phyloP scores from a whole-genome alignment of 35 echinoderm and acorn worm genomes.

The Holothuria glaberrima region DNA sequence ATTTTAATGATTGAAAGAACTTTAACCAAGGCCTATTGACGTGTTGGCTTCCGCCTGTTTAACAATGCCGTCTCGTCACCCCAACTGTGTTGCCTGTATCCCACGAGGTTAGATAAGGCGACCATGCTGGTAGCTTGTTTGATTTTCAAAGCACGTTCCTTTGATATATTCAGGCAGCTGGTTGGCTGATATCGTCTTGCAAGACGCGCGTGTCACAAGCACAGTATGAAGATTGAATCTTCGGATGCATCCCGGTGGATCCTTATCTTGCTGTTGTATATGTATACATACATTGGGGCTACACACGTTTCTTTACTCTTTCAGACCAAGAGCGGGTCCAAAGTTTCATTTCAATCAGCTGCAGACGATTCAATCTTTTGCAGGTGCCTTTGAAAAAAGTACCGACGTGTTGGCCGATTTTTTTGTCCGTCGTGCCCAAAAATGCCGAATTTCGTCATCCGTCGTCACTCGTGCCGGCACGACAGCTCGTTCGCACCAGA shows the following conservation, averaged over 20 bases:
- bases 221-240: background rate
- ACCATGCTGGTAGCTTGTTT: constrained; percentile 37
- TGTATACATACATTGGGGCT: constrained; percentile 29
- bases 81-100: constrained; percentile 13
- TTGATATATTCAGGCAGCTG: constrained; percentile 45
- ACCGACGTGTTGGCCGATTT: constrained; percentile 17
- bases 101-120: constrained; percentile 56
- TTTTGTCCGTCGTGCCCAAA: constrained; percentile 54
- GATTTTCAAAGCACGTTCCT: constrained; percentile 57
- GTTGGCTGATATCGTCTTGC: constrained; percentile 39
- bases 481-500: background rate
- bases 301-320: constrained; percentile 49
- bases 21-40: constrained; percentile 43
- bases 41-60: constrained; percentile 37
- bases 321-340: constrained; percentile 50
- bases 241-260: background rate
- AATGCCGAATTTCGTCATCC: constrained; percentile 57
- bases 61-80: constrained; percentile 53
- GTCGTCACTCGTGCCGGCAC: constrained; percentile 48
- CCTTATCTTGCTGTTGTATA: constrained; percentile 43
- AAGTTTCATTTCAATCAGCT: constrained; percentile 62
- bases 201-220: constrained; percentile 40
- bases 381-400: constrained; percentile 48
- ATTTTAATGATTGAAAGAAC: constrained; percentile 58
- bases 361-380: constrained; percentile 45